Base-by-base conservation (phyloP, 2,797 vertebrate species). In the Sebastolobus alascanus region DNA sequence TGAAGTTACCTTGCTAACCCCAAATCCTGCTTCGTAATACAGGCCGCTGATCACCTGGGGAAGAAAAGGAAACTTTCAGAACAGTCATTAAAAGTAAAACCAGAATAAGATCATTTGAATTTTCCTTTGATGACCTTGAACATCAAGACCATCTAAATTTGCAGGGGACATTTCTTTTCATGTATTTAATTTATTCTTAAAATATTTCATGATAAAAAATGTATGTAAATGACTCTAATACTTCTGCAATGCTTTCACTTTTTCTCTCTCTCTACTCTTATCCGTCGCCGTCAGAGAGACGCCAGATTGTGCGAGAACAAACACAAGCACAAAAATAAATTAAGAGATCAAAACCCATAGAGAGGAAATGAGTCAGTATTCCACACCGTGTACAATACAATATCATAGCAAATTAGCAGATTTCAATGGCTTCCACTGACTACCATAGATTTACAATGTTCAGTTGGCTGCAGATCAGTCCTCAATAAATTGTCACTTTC, bases 341-440 rank as follows among this genome's bases (percentile, higher is more conserved):
- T 84, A 92, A 93, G 93, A 93, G 95, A 93, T 96, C 92, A 93
- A 94, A 95, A 92, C 91, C 90, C 92, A 94, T 94, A 92, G 95
- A 95, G 94, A 95, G 94, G 93, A 93, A 95, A 94, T 90, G 87
- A 94, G 92, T 95, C 92, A 93, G 93, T 92, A 91, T 95, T 95
- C 94, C 92, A 94, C 94, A 95, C 92, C 87, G 94, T 96, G 93
- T 95, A 97, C 95, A 94, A 95, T 96, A 96, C 95, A 94, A 95
- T 95, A 96, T 95, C 95, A 96, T 92, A 94, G 93, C 93, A 94
- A 94, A 95, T 96, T 94, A 96, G 94, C 94, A 95, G 93, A 94
- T 94, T 95, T 95, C 91, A 97, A 96, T 96, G 95, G 93, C 94
- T 95, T 95, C 95, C 96, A 93, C 94, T 94, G 92, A 94, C 95